Percentiles rank a stretch among this genome's conserved stretches.
phyloP scores from a whole-genome alignment of 2,797 vertebrate genomes.

The Anomalospiza imberbis region DNA sequence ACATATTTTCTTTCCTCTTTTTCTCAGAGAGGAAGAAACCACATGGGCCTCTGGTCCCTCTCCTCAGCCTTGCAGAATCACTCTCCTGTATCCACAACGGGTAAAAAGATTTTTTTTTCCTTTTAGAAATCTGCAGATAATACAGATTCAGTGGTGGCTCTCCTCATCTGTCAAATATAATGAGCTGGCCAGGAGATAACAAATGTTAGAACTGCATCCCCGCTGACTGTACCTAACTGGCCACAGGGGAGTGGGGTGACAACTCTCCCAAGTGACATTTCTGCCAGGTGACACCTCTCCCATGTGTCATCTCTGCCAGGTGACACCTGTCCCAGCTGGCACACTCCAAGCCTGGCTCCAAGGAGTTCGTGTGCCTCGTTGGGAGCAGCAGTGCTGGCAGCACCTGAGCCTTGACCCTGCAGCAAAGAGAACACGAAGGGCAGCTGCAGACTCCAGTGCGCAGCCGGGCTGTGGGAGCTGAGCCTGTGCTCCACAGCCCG shows the following conservation, averaged over 20 bases:
- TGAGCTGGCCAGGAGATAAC: neutral
- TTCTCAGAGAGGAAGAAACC: neutral
- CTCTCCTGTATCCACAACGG: neutral
- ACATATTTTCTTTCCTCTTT: neutral
- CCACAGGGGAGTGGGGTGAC: neutral
- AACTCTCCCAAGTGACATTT: neutral
- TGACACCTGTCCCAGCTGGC: neutral
- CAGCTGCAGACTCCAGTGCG: neutral
- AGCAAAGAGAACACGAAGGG: neutral
- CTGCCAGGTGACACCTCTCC: neutral
- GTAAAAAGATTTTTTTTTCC: neutral
- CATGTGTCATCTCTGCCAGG: neutral
- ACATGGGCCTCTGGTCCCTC: neutral
- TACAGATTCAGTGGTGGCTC: neutral
- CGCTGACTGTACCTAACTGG: neutral
- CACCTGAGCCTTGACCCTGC: neutral
- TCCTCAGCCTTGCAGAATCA: neutral
- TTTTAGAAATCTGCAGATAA: neutral
- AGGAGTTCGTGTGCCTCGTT: neutral
- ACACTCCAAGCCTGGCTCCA: neutral
- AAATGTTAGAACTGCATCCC: neutral
- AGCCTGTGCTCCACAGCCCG: neutral
- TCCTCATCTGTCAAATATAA: neutral
- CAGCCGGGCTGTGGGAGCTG: neutral
- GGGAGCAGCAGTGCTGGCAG: neutral